Evolutionary conservation across 1,140 invertebrate genomes (phyloP).

Genomic region (Colletes gigas): DNA sequence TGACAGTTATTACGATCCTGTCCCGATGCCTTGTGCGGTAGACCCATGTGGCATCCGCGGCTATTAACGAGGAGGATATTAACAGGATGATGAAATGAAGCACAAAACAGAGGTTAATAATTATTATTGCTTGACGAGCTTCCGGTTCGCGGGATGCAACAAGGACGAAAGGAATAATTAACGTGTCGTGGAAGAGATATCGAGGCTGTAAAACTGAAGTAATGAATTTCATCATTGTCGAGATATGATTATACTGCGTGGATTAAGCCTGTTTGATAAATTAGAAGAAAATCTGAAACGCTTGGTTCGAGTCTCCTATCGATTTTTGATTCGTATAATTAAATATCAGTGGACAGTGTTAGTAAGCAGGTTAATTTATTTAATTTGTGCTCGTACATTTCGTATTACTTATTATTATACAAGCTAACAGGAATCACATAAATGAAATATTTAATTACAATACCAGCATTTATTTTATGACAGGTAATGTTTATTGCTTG

Average conservation of each 20-base stretch:
- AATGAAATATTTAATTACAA: too few relatives aligned
- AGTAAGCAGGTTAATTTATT: too few relatives aligned
- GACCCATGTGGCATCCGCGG: slow-evolving; percentile 4
- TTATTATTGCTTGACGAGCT: slow-evolving; percentile 22
- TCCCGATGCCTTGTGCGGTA: not conserved
- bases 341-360: too few relatives aligned
- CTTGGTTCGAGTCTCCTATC: too few relatives aligned
- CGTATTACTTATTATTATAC: too few relatives aligned
- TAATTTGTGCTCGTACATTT: too few relatives aligned
- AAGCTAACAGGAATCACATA: too few relatives aligned
- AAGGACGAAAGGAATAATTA: not conserved
- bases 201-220: not conserved
- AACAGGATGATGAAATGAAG: slow-evolving; percentile 23
- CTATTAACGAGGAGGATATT: slow-evolving; percentile 44
- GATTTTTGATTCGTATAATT: too few relatives aligned
- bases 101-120: slow-evolving; percentile 31
- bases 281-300: not conserved
- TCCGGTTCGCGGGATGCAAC: not conserved
- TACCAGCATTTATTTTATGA: too few relatives aligned
- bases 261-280: not conserved
- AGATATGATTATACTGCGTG: too few relatives aligned
- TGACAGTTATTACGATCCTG: slow-evolving; percentile 49
- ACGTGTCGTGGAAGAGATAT: not conserved
- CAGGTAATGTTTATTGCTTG: too few relatives aligned
- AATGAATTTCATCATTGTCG: not conserved